These are phyloP conservation scores for Salvelinus alpinus DNA, from an alignment of 2,113 vertebrate genomes.

Conservation along the genomic window DNA sequence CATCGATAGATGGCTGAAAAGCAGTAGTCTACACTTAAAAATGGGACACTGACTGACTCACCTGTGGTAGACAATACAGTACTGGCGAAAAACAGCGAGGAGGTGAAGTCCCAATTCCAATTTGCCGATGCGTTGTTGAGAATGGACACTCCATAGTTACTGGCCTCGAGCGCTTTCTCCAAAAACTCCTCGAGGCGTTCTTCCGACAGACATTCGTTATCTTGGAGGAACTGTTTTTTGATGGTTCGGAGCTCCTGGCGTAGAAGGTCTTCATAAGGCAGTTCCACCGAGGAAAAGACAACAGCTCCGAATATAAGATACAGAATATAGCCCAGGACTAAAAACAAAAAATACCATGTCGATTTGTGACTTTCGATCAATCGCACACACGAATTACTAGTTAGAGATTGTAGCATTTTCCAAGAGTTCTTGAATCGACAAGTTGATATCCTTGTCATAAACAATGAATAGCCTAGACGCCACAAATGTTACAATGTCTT, in stretches of 20 bases:
- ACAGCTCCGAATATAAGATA: slow-evolving; percentile 94
- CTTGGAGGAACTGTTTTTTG: slow-evolving; percentile 85
- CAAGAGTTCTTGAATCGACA: too few species aligned
- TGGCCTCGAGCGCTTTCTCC: slow-evolving; percentile 86
- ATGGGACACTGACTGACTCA: slow-evolving; percentile 46
- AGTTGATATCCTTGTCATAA: too few species aligned
- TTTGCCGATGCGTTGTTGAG: slow-evolving; percentile 88
- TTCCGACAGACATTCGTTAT: slow-evolving; percentile 87
- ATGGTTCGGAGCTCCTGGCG: slow-evolving; percentile 86
- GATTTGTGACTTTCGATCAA: slow-evolving; percentile 89
- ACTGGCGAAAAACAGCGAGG: slow-evolving; percentile 93
- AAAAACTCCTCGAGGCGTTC: slow-evolving; percentile 86
- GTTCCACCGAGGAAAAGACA: slow-evolving; percentile 92
- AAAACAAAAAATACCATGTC: slow-evolving; percentile 85
- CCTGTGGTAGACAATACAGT: slow-evolving; percentile 95
- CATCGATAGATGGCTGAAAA: neutral
- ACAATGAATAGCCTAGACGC: too few species aligned
- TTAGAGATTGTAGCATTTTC: slow-evolving; percentile 89
- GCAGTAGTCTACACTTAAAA: too few species aligned
- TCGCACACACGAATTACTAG: slow-evolving; percentile 86
- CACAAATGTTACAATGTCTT: neutral
- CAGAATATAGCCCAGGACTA: slow-evolving; percentile 86
- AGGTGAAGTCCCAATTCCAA: slow-evolving; percentile 99
- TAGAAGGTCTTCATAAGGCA: slow-evolving; percentile 89
- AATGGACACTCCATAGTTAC: slow-evolving; percentile 92